Evolutionary conservation across 2,113 vertebrate genomes (phyloP).

Genomic region (Hylia prasina): DNA sequence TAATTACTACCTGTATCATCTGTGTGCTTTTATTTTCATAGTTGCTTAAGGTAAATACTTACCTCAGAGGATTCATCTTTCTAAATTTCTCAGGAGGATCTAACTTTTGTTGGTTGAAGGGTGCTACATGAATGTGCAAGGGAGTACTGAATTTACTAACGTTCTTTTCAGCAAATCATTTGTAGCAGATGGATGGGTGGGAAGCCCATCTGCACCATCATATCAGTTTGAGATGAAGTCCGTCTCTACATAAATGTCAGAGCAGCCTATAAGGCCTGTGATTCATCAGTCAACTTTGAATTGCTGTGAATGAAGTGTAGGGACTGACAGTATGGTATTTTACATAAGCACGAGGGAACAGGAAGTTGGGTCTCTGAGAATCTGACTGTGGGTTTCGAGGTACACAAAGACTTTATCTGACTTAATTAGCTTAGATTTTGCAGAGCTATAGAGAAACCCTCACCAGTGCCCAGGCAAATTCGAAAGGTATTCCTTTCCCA

Average conservation of each 20-base stretch:
- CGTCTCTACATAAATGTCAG: conserved; percentile 35
- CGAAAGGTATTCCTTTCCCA: not conserved
- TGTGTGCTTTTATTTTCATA: not conserved
- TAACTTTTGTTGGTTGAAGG: not conserved
- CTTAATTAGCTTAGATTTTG: not conserved
- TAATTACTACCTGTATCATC: not conserved
- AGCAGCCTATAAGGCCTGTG: conserved; percentile 43
- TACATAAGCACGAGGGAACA: conserved; percentile 3
- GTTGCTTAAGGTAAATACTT: not conserved
- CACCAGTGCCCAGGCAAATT: not conserved
- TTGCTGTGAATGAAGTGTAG: conserved; percentile 43
- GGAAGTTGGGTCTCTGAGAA: conserved; percentile 4
- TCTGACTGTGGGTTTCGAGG: not conserved
- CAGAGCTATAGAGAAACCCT: not conserved
- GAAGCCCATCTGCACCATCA: conserved; percentile 53
- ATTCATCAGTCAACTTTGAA: conserved; percentile 41
- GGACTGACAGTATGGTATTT: conserved; percentile 5
- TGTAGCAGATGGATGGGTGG: conserved; percentile 57
- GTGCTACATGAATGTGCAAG: not conserved
- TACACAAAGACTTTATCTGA: not conserved
- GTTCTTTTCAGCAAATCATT: not conserved
- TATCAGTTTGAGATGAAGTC: conserved; percentile 36
- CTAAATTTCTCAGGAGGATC: not conserved
- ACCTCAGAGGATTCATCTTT: not conserved
- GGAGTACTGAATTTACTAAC: conserved; percentile 12